Evolutionary conservation across 1,140 invertebrate genomes (phyloP), one percentile per base, ranked within the genome.

Genomic region (Panonychus citri): DNA sequence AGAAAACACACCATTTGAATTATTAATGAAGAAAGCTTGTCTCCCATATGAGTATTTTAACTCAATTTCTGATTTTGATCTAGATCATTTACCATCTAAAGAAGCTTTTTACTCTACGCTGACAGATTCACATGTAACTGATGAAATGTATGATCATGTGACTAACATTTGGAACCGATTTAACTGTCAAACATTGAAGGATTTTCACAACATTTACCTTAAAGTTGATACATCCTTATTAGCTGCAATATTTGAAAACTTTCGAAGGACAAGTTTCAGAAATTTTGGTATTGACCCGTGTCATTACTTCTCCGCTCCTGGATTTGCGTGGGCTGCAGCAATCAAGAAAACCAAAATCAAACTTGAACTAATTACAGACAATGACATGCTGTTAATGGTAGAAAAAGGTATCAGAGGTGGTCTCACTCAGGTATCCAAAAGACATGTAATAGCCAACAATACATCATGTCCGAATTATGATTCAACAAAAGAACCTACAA

Each of bases 381-480:
- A 12, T 17, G 17, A 67, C 48, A 62, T 61, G 59, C 34, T 65
- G 42, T 54, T 62, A 48, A 55, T 64, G 60, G 59, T 67, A 55
- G 66, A 69, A 50, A 66, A 67, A 53, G 49, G 49, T 24, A 50
- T 50, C 24, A 24, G 49, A 50, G 49, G 49, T 10, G 49, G 49
- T 25, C 12, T 25, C 3, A n/a, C 49, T 24, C n/a, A 5, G 15
- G 24, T 15, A n/a, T 3, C 26, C 3, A 10, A 27, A 10, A 13
- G 49, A 27, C 21, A 50, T 50, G 7, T 5, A 12, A 50, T 4
- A 24, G 49, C 49, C 3, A 50, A 50, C 17, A 50, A 50, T 27
- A 5, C 37, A n/a, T 5, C 7, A 43, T 43, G 42, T 43, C 15
- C 15, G 17, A 21, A 43, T 5, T 43, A 12, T 17, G 19, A 43